Evolutionary conservation across 1,140 invertebrate species (phyloP).

Genomic region (Bombus waltoni): DNA sequence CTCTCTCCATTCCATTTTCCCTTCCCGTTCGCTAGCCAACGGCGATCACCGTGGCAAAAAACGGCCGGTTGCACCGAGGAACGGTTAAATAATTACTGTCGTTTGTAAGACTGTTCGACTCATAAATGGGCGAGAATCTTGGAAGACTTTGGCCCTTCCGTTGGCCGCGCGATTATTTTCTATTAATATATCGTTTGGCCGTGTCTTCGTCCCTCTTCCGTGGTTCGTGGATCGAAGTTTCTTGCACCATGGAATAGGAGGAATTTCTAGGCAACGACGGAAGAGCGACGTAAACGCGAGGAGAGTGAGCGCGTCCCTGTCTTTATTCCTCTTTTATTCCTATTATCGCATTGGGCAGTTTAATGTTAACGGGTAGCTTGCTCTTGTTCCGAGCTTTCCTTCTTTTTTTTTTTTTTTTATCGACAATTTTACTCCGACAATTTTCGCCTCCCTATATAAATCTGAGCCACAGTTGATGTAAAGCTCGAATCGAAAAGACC

Average conservation of each 20-base stretch:
- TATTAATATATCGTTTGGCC: background rate
- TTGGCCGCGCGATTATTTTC: conserved; percentile 7
- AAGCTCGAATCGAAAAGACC: too few species aligned
- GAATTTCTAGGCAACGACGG: too few species aligned
- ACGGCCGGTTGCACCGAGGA: background rate
- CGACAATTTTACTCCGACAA: too few species aligned
- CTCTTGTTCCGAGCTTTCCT: too few species aligned
- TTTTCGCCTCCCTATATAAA: too few species aligned
- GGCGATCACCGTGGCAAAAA: conserved; percentile 47
- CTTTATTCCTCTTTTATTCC: too few species aligned
- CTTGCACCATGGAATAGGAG: background rate
- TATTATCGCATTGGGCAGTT: too few species aligned
- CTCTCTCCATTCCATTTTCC: conserved; percentile 14
- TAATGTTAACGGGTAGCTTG: too few species aligned
- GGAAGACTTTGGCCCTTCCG: background rate
- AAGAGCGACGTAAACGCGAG: too few species aligned
- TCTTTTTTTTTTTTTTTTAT: too few species aligned
- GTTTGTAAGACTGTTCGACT: background rate
- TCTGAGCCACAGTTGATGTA: too few species aligned
- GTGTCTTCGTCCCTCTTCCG: background rate
- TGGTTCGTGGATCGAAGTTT: background rate
- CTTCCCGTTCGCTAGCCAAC: background rate
- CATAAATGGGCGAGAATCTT: background rate
- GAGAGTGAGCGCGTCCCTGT: too few species aligned
- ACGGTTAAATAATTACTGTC: conserved; percentile 30